Percentiles rank a stretch among this genome's conserved stretches.
Conservation (phyloP, 2,888 invertebrate species). For the Vannuccia rotundouncinata region DNA sequence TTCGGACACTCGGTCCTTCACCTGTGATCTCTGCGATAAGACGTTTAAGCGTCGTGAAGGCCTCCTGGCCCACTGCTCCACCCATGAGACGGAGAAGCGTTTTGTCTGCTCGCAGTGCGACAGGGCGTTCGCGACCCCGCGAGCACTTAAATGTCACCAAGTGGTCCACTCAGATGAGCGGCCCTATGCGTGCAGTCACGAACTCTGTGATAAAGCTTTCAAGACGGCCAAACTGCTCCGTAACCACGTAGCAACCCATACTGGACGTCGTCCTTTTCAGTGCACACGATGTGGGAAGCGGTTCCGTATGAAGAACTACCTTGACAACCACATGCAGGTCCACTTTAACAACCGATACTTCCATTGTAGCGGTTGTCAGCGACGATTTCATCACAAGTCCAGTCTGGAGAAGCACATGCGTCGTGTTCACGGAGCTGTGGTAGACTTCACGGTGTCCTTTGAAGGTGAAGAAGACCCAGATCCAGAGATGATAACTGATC, state of each 20-base stretch:
- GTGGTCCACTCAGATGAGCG: conserved; percentile 19
- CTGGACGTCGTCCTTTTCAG: conserved; percentile 2
- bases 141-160: not conserved
- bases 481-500: too few relatives aligned
- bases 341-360: too few relatives aligned
- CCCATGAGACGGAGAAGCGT: not conserved
- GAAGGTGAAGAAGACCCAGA: too few relatives aligned
- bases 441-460: too few relatives aligned
- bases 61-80: not conserved
- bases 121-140: not conserved
- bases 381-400: too few relatives aligned
- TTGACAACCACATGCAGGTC: conserved; percentile 14
- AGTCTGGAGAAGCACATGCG: too few relatives aligned
- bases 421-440: too few relatives aligned
- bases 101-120: not conserved
- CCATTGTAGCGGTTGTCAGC: too few relatives aligned
- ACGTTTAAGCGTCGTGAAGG: conserved; percentile 8
- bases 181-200: not conserved
- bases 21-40: conserved; percentile 18
- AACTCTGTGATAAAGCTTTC: conserved; percentile 18
- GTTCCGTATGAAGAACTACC: not conserved
- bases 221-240: conserved; percentile 22
- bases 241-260: conserved; percentile 18
- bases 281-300: conserved; percentile 9
- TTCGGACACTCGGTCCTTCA: not conserved